These are phyloP conservation scores for Nomada lathburiana DNA, from an alignment of 2,888 invertebrate species.

Conservation along the genomic window DNA sequence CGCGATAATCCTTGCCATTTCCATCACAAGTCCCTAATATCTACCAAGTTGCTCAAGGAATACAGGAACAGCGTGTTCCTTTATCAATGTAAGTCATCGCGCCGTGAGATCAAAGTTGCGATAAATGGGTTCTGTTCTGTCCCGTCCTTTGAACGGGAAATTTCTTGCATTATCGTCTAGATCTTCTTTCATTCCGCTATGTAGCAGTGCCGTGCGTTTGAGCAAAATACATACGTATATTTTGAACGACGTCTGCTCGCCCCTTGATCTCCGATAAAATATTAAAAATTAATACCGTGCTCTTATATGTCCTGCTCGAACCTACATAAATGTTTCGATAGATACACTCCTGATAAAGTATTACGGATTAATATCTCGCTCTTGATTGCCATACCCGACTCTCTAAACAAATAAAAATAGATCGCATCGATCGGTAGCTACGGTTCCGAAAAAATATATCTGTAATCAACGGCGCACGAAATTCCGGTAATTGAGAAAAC, in stretches of 20 bases:
- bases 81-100: slow-evolving; percentile 35
- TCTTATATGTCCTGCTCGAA: not conserved
- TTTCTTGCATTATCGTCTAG: slow-evolving; percentile 39
- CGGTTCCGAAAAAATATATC: not conserved
- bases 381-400: too few species aligned
- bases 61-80: slow-evolving; percentile 17
- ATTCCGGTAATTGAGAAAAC: too few species aligned
- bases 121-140: slow-evolving; percentile 39
- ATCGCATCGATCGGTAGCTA: not conserved
- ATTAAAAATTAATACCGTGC: slow-evolving; percentile 14
- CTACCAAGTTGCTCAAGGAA: not conserved
- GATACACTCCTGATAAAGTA: too few species aligned
- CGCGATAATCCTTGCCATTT: not conserved
- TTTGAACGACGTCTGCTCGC: not conserved
- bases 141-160: slow-evolving; percentile 42
- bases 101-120: slow-evolving; percentile 41
- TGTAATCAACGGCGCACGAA: not conserved
- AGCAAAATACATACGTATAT: slow-evolving; percentile 1
- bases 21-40: not conserved
- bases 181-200: slow-evolving; percentile 29
- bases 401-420: too few species aligned
- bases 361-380: too few species aligned
- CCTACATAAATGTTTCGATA: too few species aligned
- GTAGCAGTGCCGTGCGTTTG: slow-evolving; percentile 8
- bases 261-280: slow-evolving; percentile 36